Base-by-base conservation (phyloP, 2,113 vertebrate species). In the Dinomys branickii region DNA sequence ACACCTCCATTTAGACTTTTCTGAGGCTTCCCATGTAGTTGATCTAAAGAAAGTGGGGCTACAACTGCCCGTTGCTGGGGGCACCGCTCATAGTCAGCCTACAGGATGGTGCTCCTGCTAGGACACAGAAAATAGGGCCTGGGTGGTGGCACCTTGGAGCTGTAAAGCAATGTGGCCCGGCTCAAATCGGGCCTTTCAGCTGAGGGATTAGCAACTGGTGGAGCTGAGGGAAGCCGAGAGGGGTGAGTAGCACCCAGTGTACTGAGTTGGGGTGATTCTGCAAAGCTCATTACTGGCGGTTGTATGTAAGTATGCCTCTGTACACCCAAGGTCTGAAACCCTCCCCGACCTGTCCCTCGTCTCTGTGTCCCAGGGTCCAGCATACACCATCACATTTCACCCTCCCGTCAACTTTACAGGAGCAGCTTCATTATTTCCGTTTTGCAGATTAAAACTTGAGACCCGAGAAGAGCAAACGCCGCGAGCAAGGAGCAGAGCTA, bases 381-480 rank as follows among this genome's bases (percentile, higher is more conserved):
- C 33, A 44, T 24, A 19, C 16, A 24, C 1, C 47, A 26, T 41
- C 22, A 82, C 75, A 56, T 35, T 41, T 35, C 38, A 12, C 30
- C 54, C 24, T 89, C 84, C 44, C 52, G 86, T 24, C 84, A 50
- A 5, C 7, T 83, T 44, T 77, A 13, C 41, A 33, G 26, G 58
- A 0, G 2, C 24, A 63, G 35, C 67, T 87, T 91, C 65, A 14
- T 59, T 69, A 44, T 88, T 77, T 82, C 69, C 84, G n/a, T 3
- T 54, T 80, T 73, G 47, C 30, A 73, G 85, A 87, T 91, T 93
- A 58, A 77, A 88, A 93, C 84, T n/a, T 11, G 38, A 86, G 78
- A 35, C 19, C 38, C 41, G 5, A 11, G 12, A 69, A 82, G 44
- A 73, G 61, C 10, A 58, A 78, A 38, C 35, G 77, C 47, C 0